phyloP scores from a whole-genome alignment of 1,140 invertebrate genomes.

The Potamilus streckersoni region DNA sequence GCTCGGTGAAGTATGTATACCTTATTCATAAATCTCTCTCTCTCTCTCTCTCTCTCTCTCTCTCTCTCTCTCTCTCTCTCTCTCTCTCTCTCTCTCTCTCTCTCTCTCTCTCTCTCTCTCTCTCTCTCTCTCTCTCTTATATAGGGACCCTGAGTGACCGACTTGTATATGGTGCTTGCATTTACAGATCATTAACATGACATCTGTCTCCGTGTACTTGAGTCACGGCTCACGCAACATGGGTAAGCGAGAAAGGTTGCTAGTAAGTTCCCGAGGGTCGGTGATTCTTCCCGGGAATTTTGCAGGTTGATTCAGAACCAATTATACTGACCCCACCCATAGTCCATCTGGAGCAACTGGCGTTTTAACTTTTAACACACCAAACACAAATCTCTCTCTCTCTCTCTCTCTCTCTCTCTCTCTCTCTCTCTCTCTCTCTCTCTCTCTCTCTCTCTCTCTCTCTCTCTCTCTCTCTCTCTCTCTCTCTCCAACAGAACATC shows the following conservation, averaged over 20 bases:
- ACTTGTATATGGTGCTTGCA: no score
- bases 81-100: neutral
- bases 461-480: neutral
- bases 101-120: constrained; percentile 18
- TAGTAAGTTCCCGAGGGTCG: no score
- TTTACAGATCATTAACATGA: no score
- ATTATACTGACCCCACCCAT: no score
- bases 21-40: neutral
- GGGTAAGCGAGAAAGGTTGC: no score
- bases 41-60: constrained; percentile 8
- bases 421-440: constrained; percentile 3
- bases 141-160: neutral
- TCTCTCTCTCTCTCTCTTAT: neutral
- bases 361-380: no score
- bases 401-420: constrained; percentile 11
- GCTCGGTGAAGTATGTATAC: neutral
- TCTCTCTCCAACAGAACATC: neutral
- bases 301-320: no score
- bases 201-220: no score
- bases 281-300: no score
- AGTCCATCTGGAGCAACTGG: no score
- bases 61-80: constrained; percentile 18
- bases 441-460: neutral
- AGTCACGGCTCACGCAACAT: no score
- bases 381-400: neutral